A percentile compares a stretch with the other conserved stretches of the same genome.
phyloP scores from a whole-genome alignment of 2,797 vertebrate genomes.

The Aulostomus chinensis region DNA sequence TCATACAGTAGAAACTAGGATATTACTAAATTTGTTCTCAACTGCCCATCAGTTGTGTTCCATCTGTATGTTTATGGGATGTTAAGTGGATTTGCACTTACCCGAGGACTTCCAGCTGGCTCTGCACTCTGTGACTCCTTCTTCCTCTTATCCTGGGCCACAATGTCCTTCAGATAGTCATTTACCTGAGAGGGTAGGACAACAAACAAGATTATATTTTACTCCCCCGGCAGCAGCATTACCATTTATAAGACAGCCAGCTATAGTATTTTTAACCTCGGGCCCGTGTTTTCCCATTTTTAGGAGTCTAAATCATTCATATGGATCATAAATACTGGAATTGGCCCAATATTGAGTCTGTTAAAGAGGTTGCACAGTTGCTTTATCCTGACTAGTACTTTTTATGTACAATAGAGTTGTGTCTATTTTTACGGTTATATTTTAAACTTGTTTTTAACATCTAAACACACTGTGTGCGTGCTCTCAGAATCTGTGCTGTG shows the following conservation, averaged over 20 bases:
- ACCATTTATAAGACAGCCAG: background rate
- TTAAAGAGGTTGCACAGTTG: too few relatives aligned
- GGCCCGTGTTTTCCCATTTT: too few relatives aligned
- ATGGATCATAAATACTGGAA: too few relatives aligned
- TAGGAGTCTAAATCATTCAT: too few relatives aligned
- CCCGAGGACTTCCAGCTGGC: conserved; percentile 88
- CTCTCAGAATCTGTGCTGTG: too few relatives aligned
- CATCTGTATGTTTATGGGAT: conserved; percentile 10
- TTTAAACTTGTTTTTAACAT: too few relatives aligned
- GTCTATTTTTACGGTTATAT: too few relatives aligned
- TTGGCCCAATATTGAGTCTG: too few relatives aligned
- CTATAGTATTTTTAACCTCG: background rate
- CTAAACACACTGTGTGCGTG: too few relatives aligned
- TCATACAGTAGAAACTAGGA: conserved; percentile 33
- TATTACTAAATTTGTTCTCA: conserved; percentile 25
- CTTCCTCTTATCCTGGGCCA: conserved; percentile 89
- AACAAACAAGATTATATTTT: conserved; percentile 13
- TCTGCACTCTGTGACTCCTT: conserved; percentile 85
- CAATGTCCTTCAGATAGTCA: conserved; percentile 91
- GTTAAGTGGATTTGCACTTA: conserved; percentile 64
- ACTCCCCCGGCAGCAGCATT: background rate
- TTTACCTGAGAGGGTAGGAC: conserved; percentile 84
- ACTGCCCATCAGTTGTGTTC: conserved; percentile 17
- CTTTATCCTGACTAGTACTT: too few relatives aligned
- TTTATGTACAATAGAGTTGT: too few relatives aligned